Evolutionary conservation across 2,888 invertebrate species (phyloP).

Genomic region (Aphidius colemani): DNA sequence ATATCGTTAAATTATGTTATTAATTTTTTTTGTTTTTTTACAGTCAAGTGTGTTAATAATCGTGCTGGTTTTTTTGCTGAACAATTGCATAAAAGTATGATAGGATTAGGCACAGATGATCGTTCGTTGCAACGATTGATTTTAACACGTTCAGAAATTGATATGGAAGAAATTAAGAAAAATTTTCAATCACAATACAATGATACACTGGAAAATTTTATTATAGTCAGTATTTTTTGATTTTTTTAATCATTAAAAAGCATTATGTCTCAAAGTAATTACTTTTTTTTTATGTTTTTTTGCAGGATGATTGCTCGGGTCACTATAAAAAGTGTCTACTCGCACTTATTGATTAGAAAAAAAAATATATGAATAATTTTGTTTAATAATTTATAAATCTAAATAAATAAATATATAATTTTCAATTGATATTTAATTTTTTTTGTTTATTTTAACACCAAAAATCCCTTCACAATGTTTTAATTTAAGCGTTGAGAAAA

Average conservation of each 20-base stretch:
- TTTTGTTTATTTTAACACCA: too few relatives aligned
- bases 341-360: constrained; percentile 64
- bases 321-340: constrained; percentile 85
- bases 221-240: constrained; percentile 67
- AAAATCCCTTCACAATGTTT: too few relatives aligned
- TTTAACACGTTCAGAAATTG: constrained; percentile 82
- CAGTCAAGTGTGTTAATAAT: constrained; percentile 79
- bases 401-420: too few relatives aligned
- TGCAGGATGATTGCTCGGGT: constrained; percentile 82
- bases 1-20: constrained; percentile 13
- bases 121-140: constrained; percentile 82
- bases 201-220: constrained; percentile 78
- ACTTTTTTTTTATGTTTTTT: constrained; percentile 36
- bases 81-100: constrained; percentile 84
- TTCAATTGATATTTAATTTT: too few relatives aligned
- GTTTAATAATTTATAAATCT: too few relatives aligned
- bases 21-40: constrained; percentile 16
- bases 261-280: constrained; percentile 21
- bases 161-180: constrained; percentile 82
- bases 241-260: background rate
- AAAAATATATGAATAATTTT: too few relatives aligned
- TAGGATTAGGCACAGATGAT: constrained; percentile 88
- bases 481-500: too few relatives aligned
- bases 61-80: constrained; percentile 85
- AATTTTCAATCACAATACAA: constrained; percentile 77